Base-by-base conservation (phyloP, 2,797 vertebrate species). In the Cyclopterus lumpus region DNA sequence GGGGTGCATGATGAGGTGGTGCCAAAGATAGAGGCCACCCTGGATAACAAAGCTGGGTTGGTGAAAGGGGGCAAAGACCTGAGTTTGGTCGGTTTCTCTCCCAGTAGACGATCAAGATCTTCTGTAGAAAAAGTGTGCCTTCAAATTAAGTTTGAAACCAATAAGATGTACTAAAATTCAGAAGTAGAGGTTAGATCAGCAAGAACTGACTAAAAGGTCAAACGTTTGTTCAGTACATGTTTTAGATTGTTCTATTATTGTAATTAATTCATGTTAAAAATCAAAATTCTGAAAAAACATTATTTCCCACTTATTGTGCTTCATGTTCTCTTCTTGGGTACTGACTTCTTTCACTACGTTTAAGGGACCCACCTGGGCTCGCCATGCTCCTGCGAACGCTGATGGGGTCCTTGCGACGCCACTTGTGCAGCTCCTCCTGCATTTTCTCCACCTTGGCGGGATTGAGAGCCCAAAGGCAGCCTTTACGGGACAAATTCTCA, bases 341-440 rank as follows among this genome's bases (percentile, higher is more conserved):
- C 18, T 36, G 40, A 22, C 6, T 12, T 68, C 4, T 38, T 46
- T 61, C 11, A 3, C 8, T 12, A 18, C 1, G 8, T 26, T 54
- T 3, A 10, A 1, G 8, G 7, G 40, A 71, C 94, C 67, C 73
- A 98, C 98, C 98, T 92, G 98, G 98, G 77, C 95, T 96, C 26
- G 97, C 97, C 98, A 99, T 99, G 77, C 98, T 99, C 88, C 97
- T 97, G 85, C 98, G 96, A 44, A 99, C 95, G 5, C 96, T 96
- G 0, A 96, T 63, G 0, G 97, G 97, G 79, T 99, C 98, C 88
- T 99, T 99, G 90, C 98, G 95, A 20, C 97, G 97, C 98, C 98
- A 99, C 77, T 99, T 99, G 89, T 98, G 96, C 66, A 99, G 93
- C 88, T 99, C 98, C 44, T 99, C 98, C 91, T 99, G 97, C 97